Conservation (phyloP, 2,888 invertebrate genomes). For the Tachina fera region DNA sequence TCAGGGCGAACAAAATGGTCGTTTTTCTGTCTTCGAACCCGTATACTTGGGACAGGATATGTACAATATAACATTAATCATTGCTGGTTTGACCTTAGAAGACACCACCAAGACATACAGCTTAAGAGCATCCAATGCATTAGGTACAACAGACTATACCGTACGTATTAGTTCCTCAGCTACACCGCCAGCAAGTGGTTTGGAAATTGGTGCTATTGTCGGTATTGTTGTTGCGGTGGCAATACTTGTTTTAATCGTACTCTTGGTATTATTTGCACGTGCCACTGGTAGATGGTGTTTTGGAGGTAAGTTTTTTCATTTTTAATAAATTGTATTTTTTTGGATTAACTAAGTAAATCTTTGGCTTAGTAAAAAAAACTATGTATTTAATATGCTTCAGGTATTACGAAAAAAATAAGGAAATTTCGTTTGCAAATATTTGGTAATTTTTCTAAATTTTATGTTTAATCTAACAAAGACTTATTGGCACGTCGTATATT, state of each 20-base stretch:
- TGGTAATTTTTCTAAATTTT: not conserved
- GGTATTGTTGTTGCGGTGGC: constrained; percentile 89
- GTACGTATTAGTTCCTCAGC: constrained; percentile 88
- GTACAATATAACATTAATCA: constrained; percentile 87
- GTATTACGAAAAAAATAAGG: not conserved
- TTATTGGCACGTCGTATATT: too few relatives aligned
- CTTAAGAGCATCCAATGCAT: constrained; percentile 87
- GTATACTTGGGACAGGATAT: constrained; percentile 84
- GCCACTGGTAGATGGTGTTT: constrained; percentile 94
- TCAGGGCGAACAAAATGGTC: constrained; percentile 83
- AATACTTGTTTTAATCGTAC: constrained; percentile 87
- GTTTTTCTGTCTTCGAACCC: constrained; percentile 80
- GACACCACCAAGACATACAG: constrained; percentile 90
- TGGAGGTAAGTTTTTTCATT: constrained; percentile 87
- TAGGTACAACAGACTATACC: constrained; percentile 86
- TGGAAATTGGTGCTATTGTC: constrained; percentile 90
- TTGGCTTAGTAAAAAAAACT: not conserved
- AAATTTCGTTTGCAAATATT: not conserved
- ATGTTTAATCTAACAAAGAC: not conserved
- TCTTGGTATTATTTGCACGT: constrained; percentile 88
- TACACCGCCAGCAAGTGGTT: constrained; percentile 86
- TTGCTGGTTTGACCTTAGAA: constrained; percentile 88
- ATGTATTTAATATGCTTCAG: not conserved
- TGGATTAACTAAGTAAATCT: not conserved
- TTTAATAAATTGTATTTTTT: not conserved